Evolutionary conservation across 2,113 vertebrate species (phyloP).

Genomic region (Tupaia chinensis): DNA sequence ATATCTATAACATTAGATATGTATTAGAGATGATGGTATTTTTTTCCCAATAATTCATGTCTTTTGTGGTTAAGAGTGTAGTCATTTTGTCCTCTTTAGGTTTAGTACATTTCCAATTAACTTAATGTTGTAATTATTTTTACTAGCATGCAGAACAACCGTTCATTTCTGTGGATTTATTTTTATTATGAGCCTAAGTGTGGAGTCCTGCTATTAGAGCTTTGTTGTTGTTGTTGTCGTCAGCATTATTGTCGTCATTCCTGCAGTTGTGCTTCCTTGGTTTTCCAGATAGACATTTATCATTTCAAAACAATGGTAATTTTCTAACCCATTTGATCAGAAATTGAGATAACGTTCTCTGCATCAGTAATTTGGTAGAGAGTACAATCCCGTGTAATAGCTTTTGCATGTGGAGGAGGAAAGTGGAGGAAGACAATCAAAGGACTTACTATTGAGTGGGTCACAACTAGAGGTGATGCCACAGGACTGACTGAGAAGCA

Average conservation of each 20-base stretch:
- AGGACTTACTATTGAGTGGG: too few species aligned
- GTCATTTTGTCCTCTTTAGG: constrained; percentile 3
- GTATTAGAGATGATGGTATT: constrained; percentile 10
- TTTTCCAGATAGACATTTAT: constrained; percentile 37
- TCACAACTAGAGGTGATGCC: neutral
- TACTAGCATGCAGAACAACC: neutral
- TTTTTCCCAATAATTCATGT: constrained; percentile 45
- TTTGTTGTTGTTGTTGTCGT: neutral
- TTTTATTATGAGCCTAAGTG: neutral
- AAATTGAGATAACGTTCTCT: neutral
- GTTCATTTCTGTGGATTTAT: constrained; percentile 8
- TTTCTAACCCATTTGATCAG: constrained; percentile 3
- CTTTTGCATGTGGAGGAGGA: neutral
- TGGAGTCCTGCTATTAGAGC: neutral
- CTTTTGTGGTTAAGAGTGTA: constrained; percentile 25
- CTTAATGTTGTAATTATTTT: neutral
- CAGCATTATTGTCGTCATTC: neutral
- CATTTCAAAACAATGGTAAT: neutral
- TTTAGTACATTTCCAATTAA: constrained; percentile 30
- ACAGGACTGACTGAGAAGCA: neutral
- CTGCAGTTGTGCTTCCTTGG: neutral
- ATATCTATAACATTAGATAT: neutral
- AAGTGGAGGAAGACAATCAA: neutral
- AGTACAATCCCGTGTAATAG: neutral
- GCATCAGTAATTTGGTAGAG: neutral